Conservation (phyloP, 1,140 invertebrate species). For the Lepidurus apus region DNA sequence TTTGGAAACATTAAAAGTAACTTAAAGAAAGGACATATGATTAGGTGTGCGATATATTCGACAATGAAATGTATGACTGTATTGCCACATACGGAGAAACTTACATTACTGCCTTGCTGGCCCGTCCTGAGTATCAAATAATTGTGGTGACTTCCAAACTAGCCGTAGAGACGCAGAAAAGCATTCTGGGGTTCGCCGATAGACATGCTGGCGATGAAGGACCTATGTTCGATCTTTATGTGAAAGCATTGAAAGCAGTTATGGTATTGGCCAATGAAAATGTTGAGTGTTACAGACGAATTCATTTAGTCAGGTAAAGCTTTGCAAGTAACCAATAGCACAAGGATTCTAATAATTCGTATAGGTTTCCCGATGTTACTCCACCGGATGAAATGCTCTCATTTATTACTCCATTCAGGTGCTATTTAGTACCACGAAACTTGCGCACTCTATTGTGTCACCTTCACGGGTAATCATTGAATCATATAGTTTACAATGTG, state of each 20-base stretch:
- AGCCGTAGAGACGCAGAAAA: background rate
- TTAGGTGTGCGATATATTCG: background rate
- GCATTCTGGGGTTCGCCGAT: background rate
- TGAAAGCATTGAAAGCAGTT: background rate
- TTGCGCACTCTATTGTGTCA: background rate
- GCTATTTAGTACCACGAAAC: background rate
- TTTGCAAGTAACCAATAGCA: background rate
- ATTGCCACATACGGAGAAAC: background rate
- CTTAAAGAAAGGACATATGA: background rate
- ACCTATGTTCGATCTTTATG: background rate
- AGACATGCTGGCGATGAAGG: background rate
- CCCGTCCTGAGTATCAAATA: background rate
- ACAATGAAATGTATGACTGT: background rate
- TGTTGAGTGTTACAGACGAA: background rate
- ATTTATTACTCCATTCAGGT: background rate
- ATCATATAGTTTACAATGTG: background rate
- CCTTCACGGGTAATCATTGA: background rate
- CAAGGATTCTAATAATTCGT: background rate
- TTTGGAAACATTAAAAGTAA: too few relatives aligned
- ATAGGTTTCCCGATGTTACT: background rate
- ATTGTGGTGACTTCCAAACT: background rate
- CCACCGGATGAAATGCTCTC: background rate
- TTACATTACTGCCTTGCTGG: background rate
- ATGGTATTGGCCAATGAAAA: background rate
- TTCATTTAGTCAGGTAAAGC: background rate